phyloP scores from a whole-genome alignment of 2,888 invertebrate species.

The Elmis aenea region DNA sequence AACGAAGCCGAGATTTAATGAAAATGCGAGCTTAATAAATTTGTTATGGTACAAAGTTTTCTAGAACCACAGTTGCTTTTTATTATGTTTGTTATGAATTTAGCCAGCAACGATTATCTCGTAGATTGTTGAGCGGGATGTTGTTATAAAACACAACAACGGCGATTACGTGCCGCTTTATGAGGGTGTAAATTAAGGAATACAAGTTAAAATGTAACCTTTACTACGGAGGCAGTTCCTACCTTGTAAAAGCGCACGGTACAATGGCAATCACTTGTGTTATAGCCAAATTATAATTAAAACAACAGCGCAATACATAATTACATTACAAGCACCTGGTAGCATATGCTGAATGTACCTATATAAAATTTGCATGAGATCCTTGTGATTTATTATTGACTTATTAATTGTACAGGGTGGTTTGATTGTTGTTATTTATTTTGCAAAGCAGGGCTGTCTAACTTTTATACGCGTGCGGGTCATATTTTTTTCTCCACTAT shows the following conservation, averaged over 20 bases:
- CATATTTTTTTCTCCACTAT: too few relatives aligned
- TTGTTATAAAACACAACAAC: conserved; percentile 24
- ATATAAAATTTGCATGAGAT: too few relatives aligned
- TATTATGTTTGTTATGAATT: conserved; percentile 29
- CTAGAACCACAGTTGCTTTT: conserved; percentile 23
- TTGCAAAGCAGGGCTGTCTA: too few relatives aligned
- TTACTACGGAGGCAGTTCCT: conserved; percentile 20
- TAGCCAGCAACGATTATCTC: conserved; percentile 27
- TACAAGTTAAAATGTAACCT: conserved; percentile 21
- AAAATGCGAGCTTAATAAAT: conserved; percentile 20
- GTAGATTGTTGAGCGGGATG: conserved; percentile 23
- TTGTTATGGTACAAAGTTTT: conserved; percentile 18
- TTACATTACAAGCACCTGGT: too few relatives aligned
- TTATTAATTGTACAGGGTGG: too few relatives aligned
- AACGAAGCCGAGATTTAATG: conserved; percentile 15
- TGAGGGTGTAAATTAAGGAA: conserved; percentile 24
- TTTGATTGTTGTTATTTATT: too few relatives aligned
- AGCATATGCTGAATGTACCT: too few relatives aligned
- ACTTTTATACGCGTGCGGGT: too few relatives aligned
- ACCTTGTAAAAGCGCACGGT: conserved; percentile 12
- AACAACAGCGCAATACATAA: too few relatives aligned
- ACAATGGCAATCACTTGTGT: not conserved
- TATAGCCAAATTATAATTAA: too few relatives aligned
- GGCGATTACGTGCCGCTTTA: conserved; percentile 23
- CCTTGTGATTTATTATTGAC: too few relatives aligned